Percentiles rank a stretch among this genome's conserved stretches.
Conservation (phyloP, 2,888 invertebrate species). For the Dicyrtomina minuta region DNA sequence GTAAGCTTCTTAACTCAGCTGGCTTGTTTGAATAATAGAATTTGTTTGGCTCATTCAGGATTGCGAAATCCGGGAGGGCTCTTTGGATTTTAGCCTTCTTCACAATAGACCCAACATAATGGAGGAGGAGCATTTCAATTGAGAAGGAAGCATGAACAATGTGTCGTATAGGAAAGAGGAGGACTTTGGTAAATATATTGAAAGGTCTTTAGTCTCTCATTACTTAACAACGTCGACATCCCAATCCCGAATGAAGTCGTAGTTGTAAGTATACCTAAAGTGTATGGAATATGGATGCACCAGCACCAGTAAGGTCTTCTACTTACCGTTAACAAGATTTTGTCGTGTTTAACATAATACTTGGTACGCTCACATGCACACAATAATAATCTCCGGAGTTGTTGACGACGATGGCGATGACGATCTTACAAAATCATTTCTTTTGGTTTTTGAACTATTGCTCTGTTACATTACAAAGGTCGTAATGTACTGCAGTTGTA, state of each 20-base stretch:
- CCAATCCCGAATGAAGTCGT: no score
- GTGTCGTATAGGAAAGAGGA: constrained; percentile 14
- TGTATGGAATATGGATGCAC: not conserved
- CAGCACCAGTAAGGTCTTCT: not conserved
- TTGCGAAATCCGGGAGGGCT: constrained; percentile 33
- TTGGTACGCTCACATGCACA: no score
- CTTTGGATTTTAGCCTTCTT: constrained; percentile 7
- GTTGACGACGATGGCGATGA: no score
- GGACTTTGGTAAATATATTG: constrained; percentile 20
- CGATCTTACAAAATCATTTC: no score
- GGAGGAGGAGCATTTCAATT: constrained; percentile 28
- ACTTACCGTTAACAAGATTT: constrained; percentile 16
- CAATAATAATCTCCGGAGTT: no score
- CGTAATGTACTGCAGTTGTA: no score
- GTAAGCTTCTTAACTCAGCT: constrained; percentile 17
- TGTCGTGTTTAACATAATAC: constrained; percentile 6
- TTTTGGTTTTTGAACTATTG: no score
- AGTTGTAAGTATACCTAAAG: not conserved
- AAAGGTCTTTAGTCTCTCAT: constrained; percentile 25
- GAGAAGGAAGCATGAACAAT: constrained; percentile 31
- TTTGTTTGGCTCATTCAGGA: constrained; percentile 10
- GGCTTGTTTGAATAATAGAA: constrained; percentile 8
- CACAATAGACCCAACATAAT: constrained; percentile 24
- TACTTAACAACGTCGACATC: not conserved
- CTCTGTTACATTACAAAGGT: no score